These are phyloP conservation scores for Camponotus vicinus DNA, from an alignment of 1,140 invertebrate genomes.

Conservation along the genomic window DNA sequence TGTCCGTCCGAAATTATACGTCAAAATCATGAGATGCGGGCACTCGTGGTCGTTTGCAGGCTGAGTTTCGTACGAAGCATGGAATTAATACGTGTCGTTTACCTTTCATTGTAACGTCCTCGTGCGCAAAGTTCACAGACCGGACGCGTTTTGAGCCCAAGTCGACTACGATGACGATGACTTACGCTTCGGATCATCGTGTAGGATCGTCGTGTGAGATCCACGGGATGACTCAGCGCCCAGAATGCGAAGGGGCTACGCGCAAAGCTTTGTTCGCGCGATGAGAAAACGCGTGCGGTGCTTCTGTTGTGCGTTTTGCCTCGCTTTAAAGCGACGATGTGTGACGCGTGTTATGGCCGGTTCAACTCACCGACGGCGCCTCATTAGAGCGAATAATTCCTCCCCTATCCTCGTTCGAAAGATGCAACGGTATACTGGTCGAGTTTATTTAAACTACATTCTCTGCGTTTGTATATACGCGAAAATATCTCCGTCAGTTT, in stretches of 20 bases:
- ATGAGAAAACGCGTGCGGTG: slow-evolving; percentile 29
- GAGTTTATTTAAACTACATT: neutral
- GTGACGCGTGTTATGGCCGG: slow-evolving; percentile 23
- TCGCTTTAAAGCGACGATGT: slow-evolving; percentile 39
- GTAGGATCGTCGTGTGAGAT: slow-evolving; percentile 42
- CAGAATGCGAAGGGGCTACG: neutral
- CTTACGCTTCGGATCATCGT: slow-evolving; percentile 5
- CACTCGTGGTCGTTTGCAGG: neutral
- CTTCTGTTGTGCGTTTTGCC: slow-evolving; percentile 14
- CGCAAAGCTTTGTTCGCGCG: neutral
- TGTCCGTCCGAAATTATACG: slow-evolving; percentile 5
- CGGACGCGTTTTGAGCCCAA: neutral
- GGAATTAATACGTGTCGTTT: slow-evolving; percentile 16
- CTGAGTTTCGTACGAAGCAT: neutral
- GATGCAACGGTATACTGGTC: neutral
- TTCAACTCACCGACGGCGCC: slow-evolving; percentile 28
- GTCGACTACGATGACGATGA: neutral
- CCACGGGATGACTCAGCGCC: slow-evolving; percentile 28
- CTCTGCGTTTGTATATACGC: neutral
- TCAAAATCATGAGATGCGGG: neutral
- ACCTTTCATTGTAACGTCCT: neutral
- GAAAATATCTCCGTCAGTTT: neutral
- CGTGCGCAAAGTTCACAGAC: slow-evolving; percentile 14
- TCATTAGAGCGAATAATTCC: slow-evolving; percentile 25
- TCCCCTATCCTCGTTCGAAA: neutral